Percentiles rank a stretch among this genome's conserved stretches.
These are phyloP conservation scores for Vespertilio murinus DNA, from an alignment of 2,797 vertebrate species.

Conservation along the genomic window DNA sequence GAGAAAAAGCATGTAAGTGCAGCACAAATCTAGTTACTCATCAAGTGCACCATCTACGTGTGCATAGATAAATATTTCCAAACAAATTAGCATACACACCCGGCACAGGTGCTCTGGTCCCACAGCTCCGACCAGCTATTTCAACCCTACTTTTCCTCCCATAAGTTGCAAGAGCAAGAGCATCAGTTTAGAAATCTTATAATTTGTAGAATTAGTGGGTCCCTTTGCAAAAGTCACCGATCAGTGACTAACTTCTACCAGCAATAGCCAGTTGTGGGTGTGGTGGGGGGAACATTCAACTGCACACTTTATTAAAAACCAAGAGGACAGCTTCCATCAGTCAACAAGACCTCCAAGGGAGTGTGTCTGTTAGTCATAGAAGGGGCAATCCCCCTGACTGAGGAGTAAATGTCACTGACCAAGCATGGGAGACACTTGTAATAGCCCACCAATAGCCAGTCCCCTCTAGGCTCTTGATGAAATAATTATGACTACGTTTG, in stretches of 20 bases:
- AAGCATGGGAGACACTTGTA: not conserved
- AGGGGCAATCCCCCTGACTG: not conserved
- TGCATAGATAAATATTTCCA: slow-evolving; percentile 71
- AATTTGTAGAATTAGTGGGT: not conserved
- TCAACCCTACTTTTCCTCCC: not conserved
- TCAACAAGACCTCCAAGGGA: not conserved
- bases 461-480: not conserved
- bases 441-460: not conserved
- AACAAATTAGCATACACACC: slow-evolving; percentile 60
- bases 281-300: not conserved
- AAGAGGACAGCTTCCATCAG: not conserved
- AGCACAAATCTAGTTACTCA: slow-evolving; percentile 72
- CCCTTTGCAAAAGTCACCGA: not conserved
- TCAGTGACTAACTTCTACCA: slow-evolving; percentile 5
- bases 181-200: not conserved
- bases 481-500: not conserved
- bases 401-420: not conserved
- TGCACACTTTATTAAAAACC: not conserved
- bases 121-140: not conserved
- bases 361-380: not conserved
- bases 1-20: slow-evolving; percentile 64
- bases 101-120: slow-evolving; percentile 54
- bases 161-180: not conserved
- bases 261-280: not conserved
- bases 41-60: slow-evolving; percentile 52